Conservation (phyloP, 1,140 invertebrate species). For the Zaprionus nigranus region DNA sequence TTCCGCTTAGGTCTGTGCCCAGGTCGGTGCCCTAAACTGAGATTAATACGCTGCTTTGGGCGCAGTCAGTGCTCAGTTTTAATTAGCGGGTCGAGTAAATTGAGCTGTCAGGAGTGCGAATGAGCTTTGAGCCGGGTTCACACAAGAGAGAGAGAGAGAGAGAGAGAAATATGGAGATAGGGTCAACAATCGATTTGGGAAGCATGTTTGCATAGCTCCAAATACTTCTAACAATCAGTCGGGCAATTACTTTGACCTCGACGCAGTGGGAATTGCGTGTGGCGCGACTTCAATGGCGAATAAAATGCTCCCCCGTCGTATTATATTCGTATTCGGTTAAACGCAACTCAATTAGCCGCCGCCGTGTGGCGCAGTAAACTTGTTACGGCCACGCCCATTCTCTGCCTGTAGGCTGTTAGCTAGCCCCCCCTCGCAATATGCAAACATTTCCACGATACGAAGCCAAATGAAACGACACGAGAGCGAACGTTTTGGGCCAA, state of each 20-base stretch:
- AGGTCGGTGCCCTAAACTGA: slow-evolving; percentile 46
- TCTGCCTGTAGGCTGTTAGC: slow-evolving; percentile 3
- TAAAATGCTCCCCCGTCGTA: slow-evolving; percentile 51
- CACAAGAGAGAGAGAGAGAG: not conserved
- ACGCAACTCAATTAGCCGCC: slow-evolving; percentile 70
- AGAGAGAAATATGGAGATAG: not conserved
- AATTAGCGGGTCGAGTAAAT: slow-evolving; percentile 58
- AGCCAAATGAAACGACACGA: too few relatives aligned
- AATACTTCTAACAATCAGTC: slow-evolving; percentile 31
- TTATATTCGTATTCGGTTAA: slow-evolving; percentile 51
- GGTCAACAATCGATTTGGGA: slow-evolving; percentile 44
- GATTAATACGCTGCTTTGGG: slow-evolving; percentile 77
- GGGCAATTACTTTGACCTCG: slow-evolving; percentile 44
- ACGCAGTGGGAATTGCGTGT: slow-evolving; percentile 56
- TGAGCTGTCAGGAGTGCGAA: slow-evolving; percentile 71
- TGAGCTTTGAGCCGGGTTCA: slow-evolving; percentile 52
- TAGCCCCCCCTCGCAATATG: slow-evolving; percentile 45
- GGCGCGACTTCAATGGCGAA: slow-evolving; percentile 42
- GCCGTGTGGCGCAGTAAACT: slow-evolving; percentile 61
- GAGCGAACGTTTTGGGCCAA: slow-evolving; percentile 61
- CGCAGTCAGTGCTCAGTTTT: slow-evolving; percentile 54
- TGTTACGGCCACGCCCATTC: slow-evolving; percentile 56
- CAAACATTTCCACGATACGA: slow-evolving; percentile 54
- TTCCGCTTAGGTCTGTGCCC: slow-evolving; percentile 29
- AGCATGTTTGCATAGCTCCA: slow-evolving; percentile 47